Conservation (phyloP, 2,888 invertebrate genomes). For the Napeogenes inachia region DNA sequence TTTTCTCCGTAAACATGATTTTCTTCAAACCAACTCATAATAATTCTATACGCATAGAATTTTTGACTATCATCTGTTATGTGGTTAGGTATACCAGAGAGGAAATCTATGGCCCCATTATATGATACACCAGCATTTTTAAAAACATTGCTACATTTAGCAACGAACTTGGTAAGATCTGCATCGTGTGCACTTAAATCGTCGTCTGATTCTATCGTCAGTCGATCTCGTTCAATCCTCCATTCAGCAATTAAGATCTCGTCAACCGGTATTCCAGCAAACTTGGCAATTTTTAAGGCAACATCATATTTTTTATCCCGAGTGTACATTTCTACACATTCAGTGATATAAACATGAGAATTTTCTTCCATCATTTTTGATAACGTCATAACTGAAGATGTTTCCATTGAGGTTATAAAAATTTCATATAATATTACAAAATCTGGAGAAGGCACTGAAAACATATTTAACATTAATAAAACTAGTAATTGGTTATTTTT, state of each 20-base stretch:
- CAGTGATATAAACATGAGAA: constrained; percentile 64
- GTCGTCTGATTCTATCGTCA: constrained; percentile 47
- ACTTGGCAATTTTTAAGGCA: constrained; percentile 78
- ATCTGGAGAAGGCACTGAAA: constrained; percentile 65
- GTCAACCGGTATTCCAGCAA: constrained; percentile 68
- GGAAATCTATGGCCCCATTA: constrained; percentile 80
- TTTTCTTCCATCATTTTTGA: constrained; percentile 63
- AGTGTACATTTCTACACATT: constrained; percentile 75
- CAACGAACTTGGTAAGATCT: constrained; percentile 72
- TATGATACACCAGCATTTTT: constrained; percentile 78
- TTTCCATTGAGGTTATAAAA: constrained; percentile 77
- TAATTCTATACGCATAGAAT: constrained; percentile 72
- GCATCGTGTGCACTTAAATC: constrained; percentile 51
- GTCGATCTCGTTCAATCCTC: constrained; percentile 59
- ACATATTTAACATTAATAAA: constrained; percentile 5
- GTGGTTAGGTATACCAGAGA: constrained; percentile 74
- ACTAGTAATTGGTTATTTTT: not conserved
- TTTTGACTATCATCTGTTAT: constrained; percentile 64
- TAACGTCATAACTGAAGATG: constrained; percentile 74
- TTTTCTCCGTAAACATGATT: constrained; percentile 57
- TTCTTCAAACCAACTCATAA: constrained; percentile 70
- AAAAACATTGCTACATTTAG: constrained; percentile 80
- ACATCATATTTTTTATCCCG: constrained; percentile 70
- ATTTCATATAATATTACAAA: constrained; percentile 66
- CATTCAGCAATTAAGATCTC: constrained; percentile 76